Evolutionary conservation across 2,888 invertebrate species (phyloP).

Genomic region (Harpalus rufipes): DNA sequence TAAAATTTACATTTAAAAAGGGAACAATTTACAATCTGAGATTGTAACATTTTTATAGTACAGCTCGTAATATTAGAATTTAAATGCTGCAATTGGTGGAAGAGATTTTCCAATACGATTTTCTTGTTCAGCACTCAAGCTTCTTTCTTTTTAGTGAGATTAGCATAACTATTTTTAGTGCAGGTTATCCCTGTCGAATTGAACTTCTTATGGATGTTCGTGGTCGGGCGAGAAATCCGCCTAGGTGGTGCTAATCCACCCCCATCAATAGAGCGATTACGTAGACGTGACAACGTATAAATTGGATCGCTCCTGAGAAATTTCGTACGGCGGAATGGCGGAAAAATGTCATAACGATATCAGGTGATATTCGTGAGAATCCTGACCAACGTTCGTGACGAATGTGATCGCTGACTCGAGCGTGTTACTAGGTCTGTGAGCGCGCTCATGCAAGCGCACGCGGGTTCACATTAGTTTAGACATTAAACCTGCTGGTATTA

Average conservation of each 20-base stretch:
- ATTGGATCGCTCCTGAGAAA: constrained; percentile 56
- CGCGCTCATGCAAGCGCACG: constrained; percentile 22
- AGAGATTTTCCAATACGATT: not conserved
- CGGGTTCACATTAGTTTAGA: constrained; percentile 26
- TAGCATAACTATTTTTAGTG: constrained; percentile 44
- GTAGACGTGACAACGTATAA: constrained; percentile 65
- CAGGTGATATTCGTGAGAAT: constrained; percentile 48
- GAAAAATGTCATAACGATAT: constrained; percentile 58
- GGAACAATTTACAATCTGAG: not conserved
- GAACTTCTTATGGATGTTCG: constrained; percentile 35
- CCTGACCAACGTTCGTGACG: constrained; percentile 33
- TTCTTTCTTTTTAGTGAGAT: not conserved
- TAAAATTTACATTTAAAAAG: too few species aligned
- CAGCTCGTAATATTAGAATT: too few species aligned
- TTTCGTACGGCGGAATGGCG: constrained; percentile 42
- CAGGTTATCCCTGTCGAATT: constrained; percentile 27
- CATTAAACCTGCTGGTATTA: not conserved
- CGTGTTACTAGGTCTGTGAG: constrained; percentile 16
- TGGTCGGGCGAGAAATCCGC: constrained; percentile 39
- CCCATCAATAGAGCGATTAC: constrained; percentile 66
- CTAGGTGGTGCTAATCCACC: constrained; percentile 58
- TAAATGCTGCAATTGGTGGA: not conserved
- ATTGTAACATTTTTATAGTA: not conserved
- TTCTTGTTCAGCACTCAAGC: not conserved
- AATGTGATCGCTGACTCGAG: constrained; percentile 37